Base-by-base conservation (phyloP, 2,888 invertebrate genomes). In the Chymomyza amoena region DNA sequence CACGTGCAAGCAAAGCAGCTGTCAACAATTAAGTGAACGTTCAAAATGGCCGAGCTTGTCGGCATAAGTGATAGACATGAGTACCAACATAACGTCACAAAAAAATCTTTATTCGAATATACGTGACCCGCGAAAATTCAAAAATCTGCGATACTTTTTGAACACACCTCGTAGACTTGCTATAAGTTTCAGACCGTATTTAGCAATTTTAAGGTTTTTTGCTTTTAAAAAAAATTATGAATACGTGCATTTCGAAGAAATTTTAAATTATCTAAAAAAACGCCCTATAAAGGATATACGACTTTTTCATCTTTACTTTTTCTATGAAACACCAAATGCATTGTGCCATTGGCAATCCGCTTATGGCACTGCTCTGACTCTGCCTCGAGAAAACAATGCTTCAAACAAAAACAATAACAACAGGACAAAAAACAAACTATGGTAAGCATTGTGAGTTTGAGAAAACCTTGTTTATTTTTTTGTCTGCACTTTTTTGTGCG, bases 301-400 rank as follows among this genome's bases (percentile, higher is more conserved):
- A 1, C 6, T 13, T 13, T 45, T 36, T 36, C 36, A 36, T 36
- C 36, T 36, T 4, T 25, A 25, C 25, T 4, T 25, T 25, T 32
- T 32, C 32, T 32, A 9, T 32, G 32, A 77, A 80, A 82, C 70
- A 59, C 72, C 71, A 75, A 83, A 78, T 83, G 84, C 86, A 86
- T 86, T 88, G 81, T 83, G 81, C 86, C 70, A 71, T 75, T 76
- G 72, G 64, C 86, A 88, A 84, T 84, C 83, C 81, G 83, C 88
- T 84, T 84, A 84, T 80, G 68, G 79, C 66, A 60, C 70, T 66
- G 69, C 59, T 56, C 64, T 13, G 51, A 20, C 63, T 51, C 39
- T 39, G 57, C 57, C 36, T 60, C 72, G 56, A 66, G 63, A 77
- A 71, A 85, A 84, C 83, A 82, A 87, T 79, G 85, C 87, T 85